Percentiles rank a stretch among this genome's conserved stretches.
phyloP scores from a whole-genome alignment of 2,888 invertebrate genomes.

The Rhogogaster chlorosoma region DNA sequence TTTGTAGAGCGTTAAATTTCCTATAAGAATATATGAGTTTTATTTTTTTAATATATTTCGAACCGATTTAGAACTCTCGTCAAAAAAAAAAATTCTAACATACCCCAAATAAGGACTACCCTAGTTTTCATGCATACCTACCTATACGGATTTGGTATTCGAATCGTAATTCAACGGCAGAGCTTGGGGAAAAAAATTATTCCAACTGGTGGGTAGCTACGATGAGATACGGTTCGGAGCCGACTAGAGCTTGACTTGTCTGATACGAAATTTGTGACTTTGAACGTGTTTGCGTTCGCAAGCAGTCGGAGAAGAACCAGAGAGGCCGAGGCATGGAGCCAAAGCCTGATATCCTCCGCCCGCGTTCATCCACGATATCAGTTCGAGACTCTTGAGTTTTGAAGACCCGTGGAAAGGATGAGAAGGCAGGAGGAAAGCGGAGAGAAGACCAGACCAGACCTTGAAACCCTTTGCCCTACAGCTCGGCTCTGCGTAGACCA shows the following conservation, averaged over 20 bases:
- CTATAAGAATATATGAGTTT: too few relatives aligned
- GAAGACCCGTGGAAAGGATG: constrained; percentile 3
- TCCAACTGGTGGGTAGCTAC: constrained; percentile 27
- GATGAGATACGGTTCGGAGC: background rate
- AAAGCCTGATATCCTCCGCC: background rate
- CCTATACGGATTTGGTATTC: constrained; percentile 37
- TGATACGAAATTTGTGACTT: constrained; percentile 44
- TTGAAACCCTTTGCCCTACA: constrained; percentile 14
- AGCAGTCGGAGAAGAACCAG: background rate
- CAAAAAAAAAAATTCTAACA: too few relatives aligned
- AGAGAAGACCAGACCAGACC: background rate
- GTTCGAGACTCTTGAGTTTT: constrained; percentile 14
- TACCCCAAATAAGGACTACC: too few relatives aligned
- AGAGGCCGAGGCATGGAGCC: background rate
- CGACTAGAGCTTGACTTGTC: constrained; percentile 10
- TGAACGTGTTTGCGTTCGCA: constrained; percentile 43
- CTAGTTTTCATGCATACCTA: too few relatives aligned
- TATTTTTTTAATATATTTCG: too few relatives aligned
- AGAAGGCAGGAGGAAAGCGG: background rate
- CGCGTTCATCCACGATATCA: constrained; percentile 31
- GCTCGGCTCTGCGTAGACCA: background rate
- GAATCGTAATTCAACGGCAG: constrained; percentile 31
- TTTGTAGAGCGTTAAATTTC: too few relatives aligned
- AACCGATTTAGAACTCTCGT: too few relatives aligned
- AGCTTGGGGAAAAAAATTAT: constrained; percentile 27